Base-by-base conservation (phyloP, 2,888 invertebrate genomes). In the Melanotus villosus region DNA sequence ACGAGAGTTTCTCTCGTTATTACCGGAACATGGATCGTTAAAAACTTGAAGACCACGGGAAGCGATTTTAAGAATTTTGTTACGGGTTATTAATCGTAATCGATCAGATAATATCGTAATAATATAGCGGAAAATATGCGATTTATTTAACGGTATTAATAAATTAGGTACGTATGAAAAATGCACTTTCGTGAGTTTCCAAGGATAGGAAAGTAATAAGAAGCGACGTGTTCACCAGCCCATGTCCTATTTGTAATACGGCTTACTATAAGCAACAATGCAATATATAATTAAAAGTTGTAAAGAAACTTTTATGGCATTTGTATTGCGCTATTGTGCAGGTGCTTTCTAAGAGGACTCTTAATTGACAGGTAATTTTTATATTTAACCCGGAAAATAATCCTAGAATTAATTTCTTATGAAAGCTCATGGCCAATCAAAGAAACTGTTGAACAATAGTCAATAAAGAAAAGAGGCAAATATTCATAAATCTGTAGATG, bases 181-280 rank as follows among this genome's bases (percentile, higher is more conserved):
- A 30, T 32, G 52, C 52, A 52, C 52, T 52, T 52, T 52, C 52
- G 32, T 52, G 56, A 56, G 36, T 21, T 56, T 56, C 30, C 58
- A 58, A 58, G 58, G 58, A 58, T 58, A 58, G 26, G 41, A 58
- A 58, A 58, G 58, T 58, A n/a, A n/a, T n/a, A 26, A 58, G 41
- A 58, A 58, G 41, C 58, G 56, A 56, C 21, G 34, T 38, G 56
- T 38, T 36, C 41, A 38, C 26, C 23, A 36, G 21, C 21, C 56
- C 41, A 14, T 58, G 26, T 58, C 38, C 21, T 26, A 58, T 58
- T 56, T 18, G 52, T 52, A 52, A 52, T 34, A 52, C 30, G 30
- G 32, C 12, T 12, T 21, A 50, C n/a, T 7, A 50, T 16, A 23
- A 52, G 32, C 52, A 52, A 52, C 32, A 52, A 52, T 52, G 26